Evolutionary conservation across 92 coral and sea anemone species (phyloP).

Genomic region (Palythoa grandiflora): DNA sequence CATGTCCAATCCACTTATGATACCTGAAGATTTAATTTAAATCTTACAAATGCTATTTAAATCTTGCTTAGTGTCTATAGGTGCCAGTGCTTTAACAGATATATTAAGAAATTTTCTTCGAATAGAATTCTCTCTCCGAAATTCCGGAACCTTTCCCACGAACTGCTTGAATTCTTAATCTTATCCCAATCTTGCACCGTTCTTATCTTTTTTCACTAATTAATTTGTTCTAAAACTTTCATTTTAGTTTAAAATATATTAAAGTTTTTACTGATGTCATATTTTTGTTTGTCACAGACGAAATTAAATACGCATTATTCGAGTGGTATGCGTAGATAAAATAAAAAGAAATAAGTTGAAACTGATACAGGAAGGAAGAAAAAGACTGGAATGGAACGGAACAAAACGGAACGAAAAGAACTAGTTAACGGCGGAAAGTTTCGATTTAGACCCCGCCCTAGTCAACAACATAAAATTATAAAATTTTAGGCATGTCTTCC

Average conservation of each 20-base stretch:
- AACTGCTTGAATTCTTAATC: neutral
- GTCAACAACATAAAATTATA: too few species aligned
- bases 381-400: too few species aligned
- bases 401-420: too few species aligned
- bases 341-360: too few species aligned
- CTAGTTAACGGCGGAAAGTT: too few species aligned
- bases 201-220: constrained; percentile 3
- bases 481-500: too few species aligned
- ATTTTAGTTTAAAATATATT: neutral
- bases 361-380: too few species aligned
- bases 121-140: neutral
- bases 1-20: constrained; percentile 6
- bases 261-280: neutral
- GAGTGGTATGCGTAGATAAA: too few species aligned
- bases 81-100: neutral
- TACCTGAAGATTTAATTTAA: neutral
- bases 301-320: too few species aligned
- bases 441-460: too few species aligned
- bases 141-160: neutral
- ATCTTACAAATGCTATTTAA: constrained; percentile 13
- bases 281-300: too few species aligned
- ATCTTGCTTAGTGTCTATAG: neutral
- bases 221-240: neutral
- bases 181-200: neutral
- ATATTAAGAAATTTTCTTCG: neutral